Base-by-base conservation (phyloP, 2,113 vertebrate species). In the Natator depressus region DNA sequence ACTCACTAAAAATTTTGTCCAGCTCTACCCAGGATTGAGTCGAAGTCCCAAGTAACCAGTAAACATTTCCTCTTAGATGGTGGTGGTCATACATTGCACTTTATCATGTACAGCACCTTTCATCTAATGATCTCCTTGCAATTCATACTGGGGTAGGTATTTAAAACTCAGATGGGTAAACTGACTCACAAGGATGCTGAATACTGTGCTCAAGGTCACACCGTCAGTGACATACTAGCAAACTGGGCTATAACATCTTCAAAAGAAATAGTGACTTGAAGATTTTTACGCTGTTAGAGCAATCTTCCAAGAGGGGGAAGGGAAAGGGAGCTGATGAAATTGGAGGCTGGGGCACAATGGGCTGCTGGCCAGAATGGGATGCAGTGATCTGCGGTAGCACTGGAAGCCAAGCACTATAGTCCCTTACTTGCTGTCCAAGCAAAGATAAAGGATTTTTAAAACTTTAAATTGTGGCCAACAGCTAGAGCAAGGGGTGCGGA, bases 31-130 rank as follows among this genome's bases (percentile, higher is more conserved):
- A 47, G 76, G 17, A 55, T 6, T 0, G 0, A 47, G 19, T 62
- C 31, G 24, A 27, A 90, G 25, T 29, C 2, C 14, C 42, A 38
- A 29, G 24, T 85, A 53, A 13, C 2, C 27, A 80, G 27, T 2
- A 17, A 25, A 0, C 6, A 6, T 72, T 72, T 83, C 1, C 2
- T 72, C 59, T 72, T 69, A 85, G 35, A 80, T 35, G 89, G 16
- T 0, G 0, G 20, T 1, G 0, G 1, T 47, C 9, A 2, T 20
- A 89, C 16, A 47, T 82, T 27, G 62, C 89, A 59, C 9, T 5
- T 72, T 80, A 6, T 29, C 2, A 4, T 5, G 5, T 11, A 29
- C 1, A 0, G 1, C 22, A 85, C 47, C 6, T 24, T 69, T 69
- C 31, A 22, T 75, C 75, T 25, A 1, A 16, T 59, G 12, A 57